A percentile compares a stretch with the other conserved stretches of the same genome.
phyloP scores from a whole-genome alignment of 2,113 vertebrate genomes.

The Scopus umbretta region DNA sequence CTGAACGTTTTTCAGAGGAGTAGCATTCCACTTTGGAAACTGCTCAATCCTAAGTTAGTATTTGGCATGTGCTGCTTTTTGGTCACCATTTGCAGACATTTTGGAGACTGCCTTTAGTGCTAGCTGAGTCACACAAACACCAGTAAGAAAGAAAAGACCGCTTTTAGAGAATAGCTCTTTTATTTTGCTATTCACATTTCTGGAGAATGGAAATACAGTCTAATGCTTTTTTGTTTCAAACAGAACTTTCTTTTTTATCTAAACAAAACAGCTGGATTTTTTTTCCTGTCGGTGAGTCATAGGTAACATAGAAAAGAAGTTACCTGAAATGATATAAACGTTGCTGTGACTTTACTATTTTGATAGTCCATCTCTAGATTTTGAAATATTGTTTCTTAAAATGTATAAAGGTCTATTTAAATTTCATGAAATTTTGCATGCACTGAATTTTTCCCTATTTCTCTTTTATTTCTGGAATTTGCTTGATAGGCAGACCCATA shows the following conservation, averaged over 20 bases:
- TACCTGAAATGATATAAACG: background rate
- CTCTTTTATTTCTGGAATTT: background rate
- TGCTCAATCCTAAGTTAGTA: accelerated
- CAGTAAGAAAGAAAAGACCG: background rate
- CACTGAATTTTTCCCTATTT: background rate
- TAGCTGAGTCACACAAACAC: background rate
- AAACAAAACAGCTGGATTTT: background rate
- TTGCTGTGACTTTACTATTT: background rate
- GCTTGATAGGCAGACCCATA: background rate
- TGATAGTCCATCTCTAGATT: background rate
- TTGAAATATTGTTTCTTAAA: background rate
- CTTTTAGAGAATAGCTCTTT: background rate
- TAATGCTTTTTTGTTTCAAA: background rate
- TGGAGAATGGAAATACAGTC: background rate
- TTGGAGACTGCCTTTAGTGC: background rate
- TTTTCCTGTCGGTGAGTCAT: background rate
- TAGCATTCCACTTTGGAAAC: background rate
- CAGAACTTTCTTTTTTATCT: background rate
- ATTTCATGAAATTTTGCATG: background rate
- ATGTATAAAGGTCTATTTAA: background rate
- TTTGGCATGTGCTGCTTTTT: background rate
- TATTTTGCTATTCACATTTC: background rate
- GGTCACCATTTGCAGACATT: background rate
- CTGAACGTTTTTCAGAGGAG: background rate
- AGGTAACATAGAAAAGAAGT: background rate